A percentile compares a stretch with the other conserved stretches of the same genome.
Evolutionary conservation across 2,888 invertebrate genomes (phyloP).

Genomic region (Pseudococcus longispinus): DNA sequence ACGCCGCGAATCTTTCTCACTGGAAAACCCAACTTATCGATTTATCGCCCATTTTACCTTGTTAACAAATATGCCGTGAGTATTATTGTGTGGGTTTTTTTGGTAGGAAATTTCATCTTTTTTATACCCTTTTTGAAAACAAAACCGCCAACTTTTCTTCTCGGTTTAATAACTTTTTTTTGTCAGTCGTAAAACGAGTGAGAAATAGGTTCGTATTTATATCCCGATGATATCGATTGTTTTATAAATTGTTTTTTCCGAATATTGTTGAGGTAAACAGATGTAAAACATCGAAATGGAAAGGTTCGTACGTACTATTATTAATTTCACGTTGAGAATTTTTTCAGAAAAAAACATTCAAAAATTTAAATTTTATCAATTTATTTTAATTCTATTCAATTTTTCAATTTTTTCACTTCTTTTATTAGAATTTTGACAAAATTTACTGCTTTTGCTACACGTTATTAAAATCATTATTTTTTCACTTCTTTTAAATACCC

Average conservation of each 20-base stretch:
- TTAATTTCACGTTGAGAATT: background rate
- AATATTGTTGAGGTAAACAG: background rate
- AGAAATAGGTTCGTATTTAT: background rate
- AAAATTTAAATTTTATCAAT: too few relatives aligned
- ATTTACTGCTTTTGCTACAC: too few relatives aligned
- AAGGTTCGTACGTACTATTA: background rate
- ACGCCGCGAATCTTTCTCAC: background rate
- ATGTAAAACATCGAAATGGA: background rate
- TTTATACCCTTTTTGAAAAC: constrained; percentile 6
- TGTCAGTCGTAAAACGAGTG: background rate
- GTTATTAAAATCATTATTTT: too few relatives aligned
- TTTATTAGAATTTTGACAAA: too few relatives aligned
- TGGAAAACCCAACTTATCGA: background rate
- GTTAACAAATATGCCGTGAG: background rate
- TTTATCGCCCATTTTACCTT: background rate
- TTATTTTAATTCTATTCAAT: too few relatives aligned
- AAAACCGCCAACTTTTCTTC: background rate
- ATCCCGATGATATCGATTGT: background rate
- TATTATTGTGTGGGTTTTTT: constrained; percentile 26
- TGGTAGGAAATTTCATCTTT: background rate
- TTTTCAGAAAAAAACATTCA: too few relatives aligned
- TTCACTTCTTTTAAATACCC: too few relatives aligned
- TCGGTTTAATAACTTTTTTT: background rate
- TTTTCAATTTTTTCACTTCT: too few relatives aligned
- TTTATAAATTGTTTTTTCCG: background rate